Evolutionary conservation across 2,888 invertebrate genomes (phyloP).

Genomic region (Acrobasis consociella): DNA sequence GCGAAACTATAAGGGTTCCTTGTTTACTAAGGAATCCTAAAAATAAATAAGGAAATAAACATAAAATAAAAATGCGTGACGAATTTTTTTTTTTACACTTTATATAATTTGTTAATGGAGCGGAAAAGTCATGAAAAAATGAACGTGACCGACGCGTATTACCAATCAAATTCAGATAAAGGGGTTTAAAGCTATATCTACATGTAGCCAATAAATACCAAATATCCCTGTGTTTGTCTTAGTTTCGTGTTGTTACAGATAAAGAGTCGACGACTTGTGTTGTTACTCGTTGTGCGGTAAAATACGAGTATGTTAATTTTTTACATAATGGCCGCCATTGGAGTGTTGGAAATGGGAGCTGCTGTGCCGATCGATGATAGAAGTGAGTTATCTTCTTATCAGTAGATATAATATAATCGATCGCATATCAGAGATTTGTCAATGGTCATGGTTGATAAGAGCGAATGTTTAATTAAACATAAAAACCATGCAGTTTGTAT

Average conservation of each 20-base stretch:
- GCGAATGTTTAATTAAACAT: too few relatives aligned
- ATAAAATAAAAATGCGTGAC: too few relatives aligned
- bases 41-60: too few relatives aligned
- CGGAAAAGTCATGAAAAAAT: too few relatives aligned
- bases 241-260: slow-evolving; percentile 12
- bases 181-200: slow-evolving; percentile 1
- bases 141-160: background rate
- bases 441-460: too few relatives aligned
- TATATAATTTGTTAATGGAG: too few relatives aligned
- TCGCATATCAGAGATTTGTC: too few relatives aligned
- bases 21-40: too few relatives aligned
- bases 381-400: background rate
- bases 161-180: background rate
- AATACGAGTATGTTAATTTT: slow-evolving; percentile 4
- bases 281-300: background rate
- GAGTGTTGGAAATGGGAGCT: slow-evolving; percentile 2
- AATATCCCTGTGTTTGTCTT: background rate
- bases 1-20: too few relatives aligned
- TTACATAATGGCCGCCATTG: slow-evolving; percentile 1
- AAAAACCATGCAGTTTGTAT: too few relatives aligned
- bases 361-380: background rate
- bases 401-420: too few relatives aligned
- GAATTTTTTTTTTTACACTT: too few relatives aligned
- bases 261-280: background rate
- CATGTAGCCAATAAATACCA: background rate